Percentiles rank a stretch among this genome's conserved stretches.
Evolutionary conservation across 2,113 vertebrate species (phyloP).

Genomic region (Gulo gulo): DNA sequence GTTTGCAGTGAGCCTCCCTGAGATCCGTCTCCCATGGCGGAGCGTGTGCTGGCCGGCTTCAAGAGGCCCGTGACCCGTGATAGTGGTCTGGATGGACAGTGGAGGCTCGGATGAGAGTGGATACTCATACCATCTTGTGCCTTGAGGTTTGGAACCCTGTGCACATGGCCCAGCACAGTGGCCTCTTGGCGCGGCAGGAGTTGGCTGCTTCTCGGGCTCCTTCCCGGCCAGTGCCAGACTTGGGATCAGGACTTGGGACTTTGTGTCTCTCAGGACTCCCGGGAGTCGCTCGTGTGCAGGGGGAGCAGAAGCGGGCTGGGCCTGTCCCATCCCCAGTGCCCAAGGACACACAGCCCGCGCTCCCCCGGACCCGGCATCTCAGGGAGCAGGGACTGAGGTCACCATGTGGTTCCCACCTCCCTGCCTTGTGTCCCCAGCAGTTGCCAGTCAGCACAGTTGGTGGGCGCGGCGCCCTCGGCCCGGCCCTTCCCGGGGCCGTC

Average conservation of each 20-base stretch:
- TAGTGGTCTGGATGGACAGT: fast-evolving
- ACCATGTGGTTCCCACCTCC: no score
- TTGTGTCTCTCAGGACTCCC: neutral
- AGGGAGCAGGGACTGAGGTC: neutral
- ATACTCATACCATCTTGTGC: fast-evolving
- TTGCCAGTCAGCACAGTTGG: neutral
- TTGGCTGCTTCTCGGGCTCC: fast-evolving
- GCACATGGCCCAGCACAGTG: fast-evolving
- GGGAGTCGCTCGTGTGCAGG: neutral
- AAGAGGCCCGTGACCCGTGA: fast-evolving
- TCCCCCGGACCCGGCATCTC: fast-evolving
- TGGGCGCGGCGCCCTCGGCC: neutral
- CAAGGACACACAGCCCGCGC: fast-evolving
- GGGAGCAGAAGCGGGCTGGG: neutral
- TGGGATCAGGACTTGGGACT: no score
- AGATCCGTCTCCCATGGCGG: neutral
- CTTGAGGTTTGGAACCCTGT: fast-evolving
- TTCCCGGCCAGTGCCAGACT: neutral
- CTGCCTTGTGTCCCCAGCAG: neutral
- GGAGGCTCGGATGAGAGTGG: neutral
- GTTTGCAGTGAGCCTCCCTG: fast-evolving
- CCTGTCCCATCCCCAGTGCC: neutral
- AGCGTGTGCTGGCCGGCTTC: no score
- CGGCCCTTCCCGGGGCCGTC: neutral
- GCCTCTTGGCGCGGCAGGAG: no score